Base-by-base conservation (phyloP, 2,113 vertebrate genomes). In the Lycocorax pyrrhopterus region DNA sequence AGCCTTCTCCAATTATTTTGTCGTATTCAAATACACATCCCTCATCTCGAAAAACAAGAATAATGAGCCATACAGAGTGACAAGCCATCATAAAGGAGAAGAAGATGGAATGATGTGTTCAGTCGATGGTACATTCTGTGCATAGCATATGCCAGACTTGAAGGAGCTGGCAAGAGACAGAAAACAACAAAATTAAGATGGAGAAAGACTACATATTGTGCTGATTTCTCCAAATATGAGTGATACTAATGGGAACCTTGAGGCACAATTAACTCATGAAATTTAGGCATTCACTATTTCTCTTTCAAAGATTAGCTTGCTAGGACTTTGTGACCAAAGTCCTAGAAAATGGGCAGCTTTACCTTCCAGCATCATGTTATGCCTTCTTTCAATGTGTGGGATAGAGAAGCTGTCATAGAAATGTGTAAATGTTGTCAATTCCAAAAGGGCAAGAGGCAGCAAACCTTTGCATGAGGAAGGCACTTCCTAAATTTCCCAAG, bases 1-100 rank as follows among this genome's bases (percentile, higher is more conserved):
- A 94, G 46, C 53, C 55, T 58, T 64, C 37, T 89, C 66, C 84
- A 95, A 91, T 96, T 97, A 94, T 94, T 92, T 83, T 84, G 85
- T 81, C 46, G 62, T 76, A 74, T 84, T 96, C 84, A 85, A 89
- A 71, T 73, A 53, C 32, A 46, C 37, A 67, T 9, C 22, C 52
- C 60, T 94, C 63, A 85, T 59, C 41, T 47, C 78, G 71, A 60
- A 74, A 92, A 85, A 71, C 55, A 76, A 84, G 63, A 88, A 77
- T 94, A 96, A 96, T 84, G 64, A 94, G 58, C 49, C 53, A 35
- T 27, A 39, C 18, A 53, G 41, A 86, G 56, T 73, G 92, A 93
- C 72, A 90, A 91, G 35, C 8, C 86, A 67, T 74, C 60, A 90
- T 55, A 74, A 86, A 91, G 82, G 44, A 81, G 69, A 67, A 80